These are phyloP conservation scores for Meles meles DNA, from an alignment of 2,113 vertebrate genomes.

Conservation along the genomic window DNA sequence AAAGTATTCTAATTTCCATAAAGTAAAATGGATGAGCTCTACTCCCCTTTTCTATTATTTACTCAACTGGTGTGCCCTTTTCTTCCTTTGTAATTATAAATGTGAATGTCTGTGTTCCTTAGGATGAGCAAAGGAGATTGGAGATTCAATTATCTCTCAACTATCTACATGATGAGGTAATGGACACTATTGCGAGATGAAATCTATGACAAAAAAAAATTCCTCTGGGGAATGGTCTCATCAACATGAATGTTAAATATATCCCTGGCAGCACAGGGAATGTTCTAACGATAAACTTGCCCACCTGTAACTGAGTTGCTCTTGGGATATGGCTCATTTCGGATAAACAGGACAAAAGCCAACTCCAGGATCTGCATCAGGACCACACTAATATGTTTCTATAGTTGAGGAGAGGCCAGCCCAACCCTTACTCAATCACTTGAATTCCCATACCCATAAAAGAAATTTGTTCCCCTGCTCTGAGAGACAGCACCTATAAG, in stretches of 20 bases:
- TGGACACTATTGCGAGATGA: background rate
- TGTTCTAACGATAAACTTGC: background rate
- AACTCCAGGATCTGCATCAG: background rate
- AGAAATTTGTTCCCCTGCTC: background rate
- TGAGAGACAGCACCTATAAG: background rate
- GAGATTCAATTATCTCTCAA: background rate
- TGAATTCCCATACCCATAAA: background rate
- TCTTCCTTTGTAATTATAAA: background rate
- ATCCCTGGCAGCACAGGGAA: background rate
- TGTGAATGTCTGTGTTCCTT: background rate
- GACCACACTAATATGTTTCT: background rate
- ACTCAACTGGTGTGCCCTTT: background rate
- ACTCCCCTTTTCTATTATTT: constrained; percentile 7
- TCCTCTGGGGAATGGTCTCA: background rate
- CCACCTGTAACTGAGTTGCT: background rate
- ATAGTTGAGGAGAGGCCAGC: background rate
- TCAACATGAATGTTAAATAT: background rate
- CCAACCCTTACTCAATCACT: background rate
- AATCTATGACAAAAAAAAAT: background rate
- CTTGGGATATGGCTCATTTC: background rate
- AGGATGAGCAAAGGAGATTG: background rate
- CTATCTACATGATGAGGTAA: background rate
- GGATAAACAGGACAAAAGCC: background rate
- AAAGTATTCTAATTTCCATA: constrained; percentile 62
- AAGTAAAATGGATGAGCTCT: constrained; percentile 51